Evolutionary conservation across 2,113 vertebrate genomes (phyloP).

Genomic region (Ifrita kowaldi): DNA sequence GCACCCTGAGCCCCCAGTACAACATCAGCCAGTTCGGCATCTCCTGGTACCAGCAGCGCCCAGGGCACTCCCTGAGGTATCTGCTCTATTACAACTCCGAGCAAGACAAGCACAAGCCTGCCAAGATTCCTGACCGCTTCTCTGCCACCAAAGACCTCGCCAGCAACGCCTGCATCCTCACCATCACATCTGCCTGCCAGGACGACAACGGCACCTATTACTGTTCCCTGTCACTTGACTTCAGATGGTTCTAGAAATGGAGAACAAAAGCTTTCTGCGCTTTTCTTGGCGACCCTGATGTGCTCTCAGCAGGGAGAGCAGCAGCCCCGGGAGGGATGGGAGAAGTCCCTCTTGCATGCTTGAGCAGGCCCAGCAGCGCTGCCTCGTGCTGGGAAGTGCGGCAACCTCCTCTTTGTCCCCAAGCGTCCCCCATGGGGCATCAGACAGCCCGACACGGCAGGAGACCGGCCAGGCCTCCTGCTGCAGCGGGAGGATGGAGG

Average conservation of each 20-base stretch:
- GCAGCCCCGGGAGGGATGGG: background rate
- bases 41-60: constrained; percentile 48
- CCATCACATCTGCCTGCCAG: background rate
- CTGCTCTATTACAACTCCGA: constrained; percentile 54
- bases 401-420: background rate
- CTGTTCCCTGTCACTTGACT: background rate
- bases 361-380: background rate
- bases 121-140: background rate
- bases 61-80: background rate
- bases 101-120: background rate
- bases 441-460: rapidly evolving
- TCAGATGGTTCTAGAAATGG: background rate
- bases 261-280: background rate
- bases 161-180: constrained; percentile 45
- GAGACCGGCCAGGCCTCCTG: background rate
- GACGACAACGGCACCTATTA: constrained; percentile 32
- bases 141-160: constrained; percentile 25
- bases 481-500: rapidly evolving
- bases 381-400: background rate
- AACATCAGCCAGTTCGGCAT: constrained; percentile 39
- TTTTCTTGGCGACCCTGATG: rapidly evolving
- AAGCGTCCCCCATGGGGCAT: rapidly evolving
- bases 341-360: background rate
- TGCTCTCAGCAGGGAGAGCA: background rate
- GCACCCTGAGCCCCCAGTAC: constrained; percentile 31